phyloP scores from a whole-genome alignment of 2,888 invertebrate species.

The Prenolepis imparis region DNA sequence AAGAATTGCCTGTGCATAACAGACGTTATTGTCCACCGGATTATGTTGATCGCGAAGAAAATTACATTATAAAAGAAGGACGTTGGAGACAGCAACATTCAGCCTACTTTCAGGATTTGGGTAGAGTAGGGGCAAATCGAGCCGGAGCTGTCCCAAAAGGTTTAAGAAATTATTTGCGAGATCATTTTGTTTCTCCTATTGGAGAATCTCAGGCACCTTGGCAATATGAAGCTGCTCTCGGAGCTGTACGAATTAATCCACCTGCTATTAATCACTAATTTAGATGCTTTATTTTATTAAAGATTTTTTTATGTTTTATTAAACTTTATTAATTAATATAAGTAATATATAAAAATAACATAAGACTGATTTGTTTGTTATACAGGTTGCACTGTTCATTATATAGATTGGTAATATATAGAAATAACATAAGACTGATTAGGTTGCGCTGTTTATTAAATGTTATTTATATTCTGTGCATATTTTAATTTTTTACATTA shows the following conservation, averaged over 20 bases:
- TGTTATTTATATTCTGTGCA: too few species aligned
- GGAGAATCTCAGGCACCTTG: constrained; percentile 11
- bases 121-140: not conserved
- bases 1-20: not conserved
- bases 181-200: constrained; percentile 5
- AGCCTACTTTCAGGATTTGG: not conserved
- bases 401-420: too few species aligned
- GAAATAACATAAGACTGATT: too few species aligned
- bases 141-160: not conserved
- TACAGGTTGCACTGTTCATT: too few species aligned
- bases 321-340: too few species aligned
- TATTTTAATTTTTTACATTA: too few species aligned
- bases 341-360: too few species aligned
- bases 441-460: too few species aligned
- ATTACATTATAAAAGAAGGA: not conserved
- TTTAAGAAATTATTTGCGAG: not conserved
- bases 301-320: too few species aligned
- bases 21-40: not conserved
- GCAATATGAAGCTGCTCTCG: not conserved
- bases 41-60: not conserved
- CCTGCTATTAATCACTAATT: too few species aligned
- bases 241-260: not conserved
- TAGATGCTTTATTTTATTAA: too few species aligned
- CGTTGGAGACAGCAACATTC: constrained; percentile 10
- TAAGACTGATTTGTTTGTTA: too few species aligned